phyloP scores from a whole-genome alignment of 2,888 invertebrate species.

The Eledona agricola region DNA sequence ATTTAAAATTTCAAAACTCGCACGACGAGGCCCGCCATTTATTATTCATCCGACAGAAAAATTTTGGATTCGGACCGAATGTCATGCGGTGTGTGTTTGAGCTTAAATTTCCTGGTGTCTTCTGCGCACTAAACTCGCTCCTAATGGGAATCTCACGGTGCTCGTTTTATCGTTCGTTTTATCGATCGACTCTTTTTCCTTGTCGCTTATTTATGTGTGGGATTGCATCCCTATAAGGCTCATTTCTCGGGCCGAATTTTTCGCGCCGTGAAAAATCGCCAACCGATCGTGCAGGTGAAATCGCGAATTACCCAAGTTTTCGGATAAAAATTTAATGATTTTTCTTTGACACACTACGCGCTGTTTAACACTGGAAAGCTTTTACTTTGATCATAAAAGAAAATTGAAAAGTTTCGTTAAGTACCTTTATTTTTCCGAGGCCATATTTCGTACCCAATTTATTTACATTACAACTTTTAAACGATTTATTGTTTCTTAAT shows the following conservation, averaged over 20 bases:
- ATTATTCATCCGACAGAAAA: too few relatives aligned
- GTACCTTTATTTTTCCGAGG: conserved; percentile 39
- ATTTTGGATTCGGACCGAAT: too few relatives aligned
- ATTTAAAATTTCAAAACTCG: too few relatives aligned
- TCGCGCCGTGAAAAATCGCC: too few relatives aligned
- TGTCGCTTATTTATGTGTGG: conserved; percentile 23
- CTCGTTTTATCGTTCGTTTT: conserved; percentile 19
- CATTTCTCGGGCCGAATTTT: too few relatives aligned
- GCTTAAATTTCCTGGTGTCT: conserved; percentile 2
- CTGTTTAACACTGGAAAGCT: conserved; percentile 55
- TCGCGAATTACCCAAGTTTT: conserved; percentile 43
- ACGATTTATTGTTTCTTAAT: conserved; percentile 38
- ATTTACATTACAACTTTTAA: conserved; percentile 41
- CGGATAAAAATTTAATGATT: conserved; percentile 55
- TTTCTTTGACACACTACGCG: conserved; percentile 49
- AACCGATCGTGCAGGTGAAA: too few relatives aligned
- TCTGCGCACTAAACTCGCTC: conserved; percentile 7
- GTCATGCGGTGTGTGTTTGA: too few relatives aligned
- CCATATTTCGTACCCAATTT: conserved; percentile 40
- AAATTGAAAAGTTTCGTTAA: conserved; percentile 52
- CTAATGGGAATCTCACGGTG: conserved; percentile 29
- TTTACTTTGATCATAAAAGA: conserved; percentile 56
- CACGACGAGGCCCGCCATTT: too few relatives aligned
- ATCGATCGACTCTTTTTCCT: conserved; percentile 15
- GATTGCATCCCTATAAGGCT: conserved; percentile 13